Conservation (phyloP, 2,888 invertebrate species). For the Melieria omissa region DNA sequence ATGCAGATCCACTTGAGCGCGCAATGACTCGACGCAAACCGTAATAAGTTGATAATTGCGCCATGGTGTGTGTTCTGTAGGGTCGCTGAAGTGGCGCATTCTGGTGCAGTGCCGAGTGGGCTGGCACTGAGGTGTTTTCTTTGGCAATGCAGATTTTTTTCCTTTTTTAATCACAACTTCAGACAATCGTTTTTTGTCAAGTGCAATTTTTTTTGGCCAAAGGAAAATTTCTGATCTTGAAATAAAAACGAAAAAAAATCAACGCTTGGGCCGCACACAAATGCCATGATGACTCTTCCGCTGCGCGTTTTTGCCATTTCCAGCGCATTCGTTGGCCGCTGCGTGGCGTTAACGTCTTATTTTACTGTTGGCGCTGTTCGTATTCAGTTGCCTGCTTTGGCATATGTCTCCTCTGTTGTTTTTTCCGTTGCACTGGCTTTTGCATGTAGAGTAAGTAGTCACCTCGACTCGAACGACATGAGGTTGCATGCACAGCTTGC, state of each 20-base stretch:
- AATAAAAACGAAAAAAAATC: too few species aligned
- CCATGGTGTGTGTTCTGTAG: slow-evolving; percentile 30
- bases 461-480: slow-evolving; percentile 13
- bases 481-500: slow-evolving; percentile 32
- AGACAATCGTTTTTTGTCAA: too few species aligned
- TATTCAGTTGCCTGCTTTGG: neutral
- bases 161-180: too few species aligned
- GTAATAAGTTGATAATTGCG: slow-evolving; percentile 42
- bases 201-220: too few species aligned
- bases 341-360: slow-evolving; percentile 19
- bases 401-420: neutral
- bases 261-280: too few species aligned
- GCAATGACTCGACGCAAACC: slow-evolving; percentile 37
- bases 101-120: too few species aligned
- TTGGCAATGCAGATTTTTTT: too few species aligned
- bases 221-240: too few species aligned
- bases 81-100: neutral
- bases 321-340: neutral
- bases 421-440: neutral
- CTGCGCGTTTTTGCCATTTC: too few species aligned
- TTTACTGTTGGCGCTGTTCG: too few species aligned
- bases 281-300: too few species aligned
- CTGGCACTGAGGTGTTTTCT: too few species aligned
- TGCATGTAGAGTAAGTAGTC: neutral
- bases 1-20: slow-evolving; percentile 33